Conservation (phyloP, 2,888 invertebrate genomes). For the Campoplex nolae region DNA sequence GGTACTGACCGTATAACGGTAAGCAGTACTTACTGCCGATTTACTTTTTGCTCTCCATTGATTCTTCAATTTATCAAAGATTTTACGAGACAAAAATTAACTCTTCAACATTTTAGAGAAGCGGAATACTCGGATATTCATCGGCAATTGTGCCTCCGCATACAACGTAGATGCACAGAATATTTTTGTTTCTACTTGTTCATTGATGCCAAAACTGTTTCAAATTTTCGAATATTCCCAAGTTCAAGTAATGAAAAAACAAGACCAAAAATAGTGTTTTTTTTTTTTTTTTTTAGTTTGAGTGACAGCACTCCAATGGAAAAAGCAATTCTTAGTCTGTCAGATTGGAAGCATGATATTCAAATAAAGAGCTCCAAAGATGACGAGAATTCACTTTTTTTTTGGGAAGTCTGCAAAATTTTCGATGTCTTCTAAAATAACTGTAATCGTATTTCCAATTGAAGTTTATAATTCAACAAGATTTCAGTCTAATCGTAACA, state of each 20-base stretch:
- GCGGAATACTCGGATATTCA: not conserved
- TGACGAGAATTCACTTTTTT: too few relatives aligned
- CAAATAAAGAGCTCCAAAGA: too few relatives aligned
- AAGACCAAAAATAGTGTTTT: not conserved
- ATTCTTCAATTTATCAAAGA: not conserved
- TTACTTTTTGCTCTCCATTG: conserved; percentile 3
- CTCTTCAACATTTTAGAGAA: not conserved
- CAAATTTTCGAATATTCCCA: not conserved
- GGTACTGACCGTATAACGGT: conserved; percentile 53
- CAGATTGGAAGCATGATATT: too few relatives aligned
- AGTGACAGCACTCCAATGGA: not conserved
- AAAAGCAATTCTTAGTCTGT: too few relatives aligned
- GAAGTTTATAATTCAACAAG: too few relatives aligned
- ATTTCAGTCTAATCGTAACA: too few relatives aligned
- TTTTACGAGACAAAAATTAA: not conserved
- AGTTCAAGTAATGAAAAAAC: not conserved
- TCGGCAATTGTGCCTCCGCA: too few relatives aligned
- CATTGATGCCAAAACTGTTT: not conserved
- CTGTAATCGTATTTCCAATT: too few relatives aligned
- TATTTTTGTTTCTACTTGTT: not conserved
- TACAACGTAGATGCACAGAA: not conserved
- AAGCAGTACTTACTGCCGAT: conserved; percentile 35
- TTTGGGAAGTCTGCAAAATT: too few relatives aligned
- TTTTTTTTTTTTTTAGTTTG: not conserved
- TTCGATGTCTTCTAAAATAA: too few relatives aligned